Base-by-base conservation (phyloP, 2,113 vertebrate genomes). In the Bambusicola thoracicus region DNA sequence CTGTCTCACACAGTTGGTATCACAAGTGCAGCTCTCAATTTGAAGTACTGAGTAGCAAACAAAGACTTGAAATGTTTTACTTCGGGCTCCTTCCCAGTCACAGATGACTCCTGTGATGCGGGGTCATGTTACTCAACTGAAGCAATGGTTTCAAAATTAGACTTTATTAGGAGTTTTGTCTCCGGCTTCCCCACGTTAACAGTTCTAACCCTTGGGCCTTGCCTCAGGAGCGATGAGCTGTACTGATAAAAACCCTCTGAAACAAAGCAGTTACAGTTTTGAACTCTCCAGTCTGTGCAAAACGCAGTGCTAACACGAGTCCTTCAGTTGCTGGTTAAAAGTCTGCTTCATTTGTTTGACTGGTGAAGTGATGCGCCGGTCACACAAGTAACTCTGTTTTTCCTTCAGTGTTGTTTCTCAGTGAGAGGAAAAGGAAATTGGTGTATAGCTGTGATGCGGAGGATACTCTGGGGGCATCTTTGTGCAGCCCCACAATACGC, bases 251-350 rank as follows among this genome's bases (percentile, higher is more conserved):
- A 80, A 46, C 25, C 27, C 65, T 48, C 20, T 87, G 79, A 89
- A 91, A 77, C 29, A 74, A 80, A 77, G 65, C 67, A 83, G 75
- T 91, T 85, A 29, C 24, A 6, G 74, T 32, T 95, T 84, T 91
- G 46, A 63, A 63, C 61, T 63, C 36, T 29, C 18, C 70, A 76
- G 72, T 17, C 46, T 46, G 21, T 69, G 61, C 81, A 77, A 4
- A 15, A 30, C 59, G 51, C 46, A 36, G n/a, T 27, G 5, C 11
- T 75, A 7, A 51, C 38, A 27, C 2, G 51, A 85, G 38, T 49
- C 46, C 85, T 84, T 34, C 67, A 6, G 11, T 40, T 91, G 38
- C 25, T 55, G 6, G 30, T 67, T 69, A 38, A 84, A 92, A 67
- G 46, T 29, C 59, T 87, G 69, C 61, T 73, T 66, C 11, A 11